Evolutionary conservation across 2,888 invertebrate species (phyloP), one percentile per base, ranked within the genome.

Genomic region (Lasioglossum villosulum): DNA sequence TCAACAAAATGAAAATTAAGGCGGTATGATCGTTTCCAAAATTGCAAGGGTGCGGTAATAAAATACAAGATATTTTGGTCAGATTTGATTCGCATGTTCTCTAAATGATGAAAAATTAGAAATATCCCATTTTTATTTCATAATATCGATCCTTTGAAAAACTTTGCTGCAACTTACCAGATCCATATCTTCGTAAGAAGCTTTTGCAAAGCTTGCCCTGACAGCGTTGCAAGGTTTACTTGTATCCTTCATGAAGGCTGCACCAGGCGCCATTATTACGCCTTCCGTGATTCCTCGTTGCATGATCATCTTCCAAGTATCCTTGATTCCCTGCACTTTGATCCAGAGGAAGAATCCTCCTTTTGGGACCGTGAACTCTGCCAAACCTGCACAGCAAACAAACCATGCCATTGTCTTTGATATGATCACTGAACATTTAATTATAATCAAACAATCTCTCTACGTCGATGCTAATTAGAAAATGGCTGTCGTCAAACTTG

Each of bases 261-360:
- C 97, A 0, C 98, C 98, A 0, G 98, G 98, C 0, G 97, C 96
- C 88, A 98, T 95, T 93, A 97, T 96, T 2, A 98, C 96, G 16
- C 97, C 96, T 81, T 97, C 96, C 78, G 96, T 95, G 37, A 97
- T 94, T 0, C 97, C 98, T 76, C 97, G 96, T 77, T 96, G 96
- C 95, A 96, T 96, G 23, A 98, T 96, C 97, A 98, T 96, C 81
- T 97, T 96, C 94, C 97, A 97, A 2, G 97, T 97, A 93, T 98
- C 97, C 2, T 96, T 95, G 0, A 98, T 96, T 0, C 96, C 97
- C 5, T 95, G 95, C 0, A 98, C 96, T 91, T 96, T 96, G 75
- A 98, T 95, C 98, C 98, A 98, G 63, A 98, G 96, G 95, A 98
- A 98, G 96, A 98, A 97, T 0, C 98, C 98, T 3, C 97, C 98